Percentiles rank a stretch among this genome's conserved stretches.
phyloP scores from a whole-genome alignment of 2,113 vertebrate species.

The Syngnathoides biaculeatus region DNA sequence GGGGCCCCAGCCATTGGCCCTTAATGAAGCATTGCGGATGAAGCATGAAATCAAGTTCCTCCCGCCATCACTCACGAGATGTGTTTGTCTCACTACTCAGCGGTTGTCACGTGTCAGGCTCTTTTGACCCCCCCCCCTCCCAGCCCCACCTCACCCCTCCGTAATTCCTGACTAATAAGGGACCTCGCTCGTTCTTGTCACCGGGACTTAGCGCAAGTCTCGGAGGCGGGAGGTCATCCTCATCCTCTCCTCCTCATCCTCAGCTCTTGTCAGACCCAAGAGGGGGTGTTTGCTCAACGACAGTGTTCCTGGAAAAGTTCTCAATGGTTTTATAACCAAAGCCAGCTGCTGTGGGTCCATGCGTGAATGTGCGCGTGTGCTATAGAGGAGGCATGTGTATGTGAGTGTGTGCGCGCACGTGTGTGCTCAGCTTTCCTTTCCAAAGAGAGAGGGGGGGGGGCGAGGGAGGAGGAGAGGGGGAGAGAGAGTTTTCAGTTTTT shows the following conservation, averaged over 20 bases:
- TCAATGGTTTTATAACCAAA: constrained; percentile 85
- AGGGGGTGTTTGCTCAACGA: constrained; percentile 78
- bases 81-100: constrained; percentile 65
- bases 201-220: constrained; percentile 73
- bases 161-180: constrained; percentile 54
- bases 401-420: constrained; percentile 15
- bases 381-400: constrained; percentile 41
- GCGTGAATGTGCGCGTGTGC: constrained; percentile 28
- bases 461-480: constrained; percentile 25
- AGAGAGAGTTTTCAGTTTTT: constrained; percentile 54
- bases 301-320: constrained; percentile 86
- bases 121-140: constrained; percentile 40
- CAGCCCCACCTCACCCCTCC: no score
- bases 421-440: constrained; percentile 34
- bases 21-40: constrained; percentile 51
- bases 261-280: constrained; percentile 74
- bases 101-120: constrained; percentile 71
- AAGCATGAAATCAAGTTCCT: constrained; percentile 55
- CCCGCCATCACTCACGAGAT: constrained; percentile 46
- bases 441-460: constrained; percentile 23
- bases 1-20: constrained; percentile 4
- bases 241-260: constrained; percentile 57
- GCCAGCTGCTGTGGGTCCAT: constrained; percentile 75
- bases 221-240: constrained; percentile 62
- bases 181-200: constrained; percentile 74